Evolutionary conservation across 1,140 invertebrate genomes (phyloP), one percentile per base, ranked within the genome.

Genomic region (Saccostrea cuccullata): DNA sequence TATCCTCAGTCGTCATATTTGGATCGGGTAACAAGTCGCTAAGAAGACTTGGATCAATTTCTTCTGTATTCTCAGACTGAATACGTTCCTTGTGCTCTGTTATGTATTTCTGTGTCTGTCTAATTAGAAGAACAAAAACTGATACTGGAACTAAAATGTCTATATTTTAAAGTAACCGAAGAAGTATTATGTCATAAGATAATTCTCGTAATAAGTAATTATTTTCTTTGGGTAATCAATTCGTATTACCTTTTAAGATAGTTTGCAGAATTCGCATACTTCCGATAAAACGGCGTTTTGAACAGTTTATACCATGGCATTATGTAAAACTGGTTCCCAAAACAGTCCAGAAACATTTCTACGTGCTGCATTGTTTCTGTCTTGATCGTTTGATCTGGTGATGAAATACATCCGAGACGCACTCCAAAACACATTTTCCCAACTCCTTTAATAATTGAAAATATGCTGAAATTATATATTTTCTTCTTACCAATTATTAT

Each of bases 361-460:
- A 87, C 86, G 55, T 87, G 86, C n/a, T 55, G 30, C 55, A 87
- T 87, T 4, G 86, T 87, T n/a, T 77, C 73, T 5, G 60, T 77
- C 23, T 55, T 40, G 30, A 82, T 20, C 15, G 40, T 55, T 56
- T 56, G 30, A 23, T 82, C 77, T 23, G 64, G n/a, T 26, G 82
- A 56, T 8, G 84, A 82, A 40, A 88, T 85, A 55, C 84, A 85
- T 17, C 84, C 84, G 12, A 88, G 55, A 17, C 84, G 55, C 11
- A 56, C 82, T 20, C 70, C 73, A 82, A 86, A 88, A 58, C 84
- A 88, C 70, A 88, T 12, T 55, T 64, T 87, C 1, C 86, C 86
- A 26, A 47, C 84, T 82, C 87, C 84, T 82, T 23, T 15, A 11
- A 84, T 17, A n/a, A 13, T 15, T 26, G 30, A 11, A 36, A 77